Evolutionary conservation across 2,888 invertebrate genomes (phyloP).

Genomic region (Halictus quadricinctus): DNA sequence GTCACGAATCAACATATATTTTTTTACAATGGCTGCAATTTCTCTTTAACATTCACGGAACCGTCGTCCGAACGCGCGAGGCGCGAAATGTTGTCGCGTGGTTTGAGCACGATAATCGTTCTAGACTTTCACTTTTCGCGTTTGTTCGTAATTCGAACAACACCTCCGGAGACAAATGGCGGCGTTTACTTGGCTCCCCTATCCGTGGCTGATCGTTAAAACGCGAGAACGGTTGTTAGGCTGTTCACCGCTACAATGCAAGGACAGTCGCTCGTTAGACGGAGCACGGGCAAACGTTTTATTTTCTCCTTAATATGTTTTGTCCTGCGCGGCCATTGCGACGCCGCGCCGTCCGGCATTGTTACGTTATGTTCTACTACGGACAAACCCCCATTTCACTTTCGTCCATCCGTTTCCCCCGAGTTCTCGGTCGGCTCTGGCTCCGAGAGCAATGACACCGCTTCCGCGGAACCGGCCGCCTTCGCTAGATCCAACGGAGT

Average conservation of each 20-base stretch:
- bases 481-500: constrained; percentile 85
- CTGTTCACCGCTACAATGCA: neutral
- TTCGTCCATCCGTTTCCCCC: constrained; percentile 20
- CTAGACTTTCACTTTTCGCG: constrained; percentile 61
- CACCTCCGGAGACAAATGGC: constrained; percentile 1
- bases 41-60: constrained; percentile 32
- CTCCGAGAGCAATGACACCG: constrained; percentile 1
- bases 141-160: constrained; percentile 3
- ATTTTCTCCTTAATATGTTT: constrained; percentile 8
- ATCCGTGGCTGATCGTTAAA: constrained; percentile 10
- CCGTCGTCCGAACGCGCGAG: constrained; percentile 40
- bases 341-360: neutral
- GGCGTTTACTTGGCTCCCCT: neutral
- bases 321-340: neutral
- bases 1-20: neutral
- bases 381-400: constrained; percentile 6
- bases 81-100: constrained; percentile 57
- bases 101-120: constrained; percentile 25
- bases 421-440: neutral
- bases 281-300: neutral
- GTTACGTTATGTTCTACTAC: neutral
- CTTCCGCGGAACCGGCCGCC: constrained; percentile 22
- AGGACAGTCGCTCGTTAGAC: constrained; percentile 4
- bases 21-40: constrained; percentile 20
- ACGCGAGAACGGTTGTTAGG: neutral